Evolutionary conservation across 2,113 vertebrate genomes (phyloP).

Genomic region (Phodopus roborovskii): DNA sequence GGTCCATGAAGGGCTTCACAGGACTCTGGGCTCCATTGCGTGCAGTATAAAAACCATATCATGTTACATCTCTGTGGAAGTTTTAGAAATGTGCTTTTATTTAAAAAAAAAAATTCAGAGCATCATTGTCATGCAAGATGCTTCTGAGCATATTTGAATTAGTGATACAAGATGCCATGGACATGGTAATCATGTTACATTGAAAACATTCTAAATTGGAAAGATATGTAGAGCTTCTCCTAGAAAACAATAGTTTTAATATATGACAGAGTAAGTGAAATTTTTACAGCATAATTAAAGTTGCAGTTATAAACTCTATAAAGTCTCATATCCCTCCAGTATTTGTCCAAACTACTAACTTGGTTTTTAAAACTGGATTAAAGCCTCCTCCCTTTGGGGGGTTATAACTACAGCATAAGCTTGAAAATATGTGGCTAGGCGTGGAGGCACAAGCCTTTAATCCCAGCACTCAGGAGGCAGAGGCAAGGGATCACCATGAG

Average conservation of each 20-base stretch:
- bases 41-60: background rate
- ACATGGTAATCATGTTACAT: background rate
- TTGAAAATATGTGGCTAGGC: background rate
- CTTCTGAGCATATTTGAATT: background rate
- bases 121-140: background rate
- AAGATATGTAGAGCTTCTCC: background rate
- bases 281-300: background rate
- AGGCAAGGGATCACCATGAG: background rate
- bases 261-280: constrained; percentile 24
- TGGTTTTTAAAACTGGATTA: constrained; percentile 31
- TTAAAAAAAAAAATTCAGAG: background rate
- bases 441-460: background rate
- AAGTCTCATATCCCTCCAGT: background rate
- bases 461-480: background rate
- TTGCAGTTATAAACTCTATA: constrained; percentile 23
- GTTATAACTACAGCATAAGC: background rate
- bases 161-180: background rate
- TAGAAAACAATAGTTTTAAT: constrained; percentile 28
- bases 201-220: constrained; percentile 15
- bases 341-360: constrained; percentile 48
- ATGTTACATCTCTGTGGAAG: background rate
- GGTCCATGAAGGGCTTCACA: background rate
- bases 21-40: background rate
- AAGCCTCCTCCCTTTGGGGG: background rate
- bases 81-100: background rate